Conservation (phyloP, 2,113 vertebrate species). For the Opisthocomus hoazin region DNA sequence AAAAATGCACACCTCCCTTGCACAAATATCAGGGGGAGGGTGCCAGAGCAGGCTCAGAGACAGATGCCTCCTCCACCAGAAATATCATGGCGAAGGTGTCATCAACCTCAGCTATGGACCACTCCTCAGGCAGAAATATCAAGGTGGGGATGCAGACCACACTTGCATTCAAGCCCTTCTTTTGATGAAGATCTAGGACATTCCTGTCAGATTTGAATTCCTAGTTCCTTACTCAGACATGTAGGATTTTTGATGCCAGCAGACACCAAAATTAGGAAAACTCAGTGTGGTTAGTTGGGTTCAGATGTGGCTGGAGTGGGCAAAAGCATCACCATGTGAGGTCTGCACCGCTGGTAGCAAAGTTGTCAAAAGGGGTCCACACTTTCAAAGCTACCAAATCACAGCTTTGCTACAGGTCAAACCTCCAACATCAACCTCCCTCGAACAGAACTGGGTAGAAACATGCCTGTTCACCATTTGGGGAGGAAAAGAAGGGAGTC, state of each 20-base stretch:
- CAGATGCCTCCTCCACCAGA: background rate
- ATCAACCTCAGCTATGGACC: background rate
- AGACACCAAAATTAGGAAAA: background rate
- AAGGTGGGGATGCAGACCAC: background rate
- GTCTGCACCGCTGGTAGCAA: background rate
- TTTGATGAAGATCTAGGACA: background rate
- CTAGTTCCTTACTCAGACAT: background rate
- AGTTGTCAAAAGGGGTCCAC: background rate
- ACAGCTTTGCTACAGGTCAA: background rate
- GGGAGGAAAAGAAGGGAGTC: background rate
- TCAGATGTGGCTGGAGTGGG: background rate
- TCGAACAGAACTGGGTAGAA: background rate
- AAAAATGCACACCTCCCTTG: background rate
- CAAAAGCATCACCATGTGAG: background rate
- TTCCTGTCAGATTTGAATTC: background rate
- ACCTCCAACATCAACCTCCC: background rate
- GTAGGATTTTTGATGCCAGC: background rate
- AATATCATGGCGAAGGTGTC: background rate
- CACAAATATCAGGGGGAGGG: background rate
- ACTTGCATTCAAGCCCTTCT: background rate
- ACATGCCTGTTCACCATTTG: accelerated
- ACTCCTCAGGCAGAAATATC: background rate
- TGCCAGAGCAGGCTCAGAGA: background rate
- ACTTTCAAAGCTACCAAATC: background rate
- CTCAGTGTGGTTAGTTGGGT: background rate